A percentile compares a stretch with the other conserved stretches of the same genome.
Evolutionary conservation across 2,888 invertebrate species (phyloP).

Genomic region (Auanema sp.): DNA sequence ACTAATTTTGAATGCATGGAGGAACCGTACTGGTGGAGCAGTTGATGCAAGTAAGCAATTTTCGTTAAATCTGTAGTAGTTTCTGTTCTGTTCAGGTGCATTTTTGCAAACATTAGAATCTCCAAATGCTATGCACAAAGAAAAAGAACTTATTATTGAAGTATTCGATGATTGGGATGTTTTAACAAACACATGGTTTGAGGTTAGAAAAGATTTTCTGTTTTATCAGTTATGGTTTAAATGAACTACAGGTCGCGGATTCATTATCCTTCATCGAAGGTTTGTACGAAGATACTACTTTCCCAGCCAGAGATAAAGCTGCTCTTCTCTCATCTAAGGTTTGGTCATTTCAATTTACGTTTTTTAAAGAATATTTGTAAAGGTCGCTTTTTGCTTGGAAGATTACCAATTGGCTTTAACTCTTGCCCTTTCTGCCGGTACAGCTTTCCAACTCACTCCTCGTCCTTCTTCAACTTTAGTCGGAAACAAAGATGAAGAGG

Average conservation of each 20-base stretch:
- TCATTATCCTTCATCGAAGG: slow-evolving; percentile 72
- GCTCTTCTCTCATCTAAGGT: slow-evolving; percentile 92
- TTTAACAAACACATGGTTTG: slow-evolving; percentile 57
- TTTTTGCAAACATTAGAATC: slow-evolving; percentile 46
- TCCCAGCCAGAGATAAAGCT: slow-evolving; percentile 85
- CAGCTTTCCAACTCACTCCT: slow-evolving; percentile 90
- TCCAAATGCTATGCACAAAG: slow-evolving; percentile 23
- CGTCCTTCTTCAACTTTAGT: slow-evolving; percentile 75
- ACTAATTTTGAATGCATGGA: slow-evolving; percentile 37
- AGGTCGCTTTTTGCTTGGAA: slow-evolving; percentile 87
- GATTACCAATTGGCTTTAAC: slow-evolving; percentile 94
- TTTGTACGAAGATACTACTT: slow-evolving; percentile 86
- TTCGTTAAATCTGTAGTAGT: neutral
- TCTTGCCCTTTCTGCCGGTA: slow-evolving; percentile 88
- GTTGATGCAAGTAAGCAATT: slow-evolving; percentile 29
- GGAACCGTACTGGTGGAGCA: slow-evolving; percentile 22
- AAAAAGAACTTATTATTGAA: slow-evolving; percentile 49
- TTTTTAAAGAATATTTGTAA: neutral
- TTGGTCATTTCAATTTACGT: too few relatives aligned
- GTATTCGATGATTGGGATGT: slow-evolving; percentile 55
- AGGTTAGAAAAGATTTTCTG: slow-evolving; percentile 20
- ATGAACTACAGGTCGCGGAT: slow-evolving; percentile 43
- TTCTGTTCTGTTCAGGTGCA: slow-evolving; percentile 28
- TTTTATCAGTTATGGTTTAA: neutral
- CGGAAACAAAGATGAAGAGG: slow-evolving; percentile 53